Percentiles rank a stretch among this genome's conserved stretches.
Conservation (phyloP, 2,888 invertebrate genomes). For the Cantharis lateralis region DNA sequence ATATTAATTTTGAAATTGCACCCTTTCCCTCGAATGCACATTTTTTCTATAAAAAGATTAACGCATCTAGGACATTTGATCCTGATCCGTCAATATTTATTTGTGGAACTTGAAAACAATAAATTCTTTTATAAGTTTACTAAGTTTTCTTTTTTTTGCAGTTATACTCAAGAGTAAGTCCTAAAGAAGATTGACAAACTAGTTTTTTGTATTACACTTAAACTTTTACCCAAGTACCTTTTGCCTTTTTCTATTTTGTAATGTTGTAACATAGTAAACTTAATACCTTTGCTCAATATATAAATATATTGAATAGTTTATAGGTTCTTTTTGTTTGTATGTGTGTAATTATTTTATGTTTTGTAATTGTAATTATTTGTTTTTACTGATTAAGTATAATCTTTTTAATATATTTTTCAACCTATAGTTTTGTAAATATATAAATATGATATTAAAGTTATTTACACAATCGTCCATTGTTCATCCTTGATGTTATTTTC, state of each 20-base stretch:
- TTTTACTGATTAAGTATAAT: constrained; percentile 43
- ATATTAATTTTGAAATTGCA: too few relatives aligned
- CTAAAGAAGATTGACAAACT: constrained; percentile 48
- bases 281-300: constrained; percentile 56
- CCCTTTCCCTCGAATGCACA: too few relatives aligned
- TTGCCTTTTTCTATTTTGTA: constrained; percentile 39
- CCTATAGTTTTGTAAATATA: constrained; percentile 51
- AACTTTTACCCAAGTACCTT: constrained; percentile 44
- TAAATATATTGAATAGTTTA: constrained; percentile 52
- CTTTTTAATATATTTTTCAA: constrained; percentile 54
- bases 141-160: constrained; percentile 41
- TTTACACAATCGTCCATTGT: constrained; percentile 32
- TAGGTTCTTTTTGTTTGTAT: constrained; percentile 44
- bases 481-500: neutral
- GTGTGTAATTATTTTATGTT: constrained; percentile 29
- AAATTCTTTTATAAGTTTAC: too few relatives aligned
- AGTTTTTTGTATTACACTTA: constrained; percentile 33
- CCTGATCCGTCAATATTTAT: neutral
- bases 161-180: constrained; percentile 55
- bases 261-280: constrained; percentile 23
- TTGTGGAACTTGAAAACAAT: neutral
- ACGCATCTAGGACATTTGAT: too few relatives aligned
- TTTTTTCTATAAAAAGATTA: too few relatives aligned
- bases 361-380: constrained; percentile 29
- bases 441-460: constrained; percentile 53